Percentiles rank a stretch among this genome's conserved stretches.
phyloP scores from a whole-genome alignment of 2,113 vertebrate genomes.

The Meles meles region DNA sequence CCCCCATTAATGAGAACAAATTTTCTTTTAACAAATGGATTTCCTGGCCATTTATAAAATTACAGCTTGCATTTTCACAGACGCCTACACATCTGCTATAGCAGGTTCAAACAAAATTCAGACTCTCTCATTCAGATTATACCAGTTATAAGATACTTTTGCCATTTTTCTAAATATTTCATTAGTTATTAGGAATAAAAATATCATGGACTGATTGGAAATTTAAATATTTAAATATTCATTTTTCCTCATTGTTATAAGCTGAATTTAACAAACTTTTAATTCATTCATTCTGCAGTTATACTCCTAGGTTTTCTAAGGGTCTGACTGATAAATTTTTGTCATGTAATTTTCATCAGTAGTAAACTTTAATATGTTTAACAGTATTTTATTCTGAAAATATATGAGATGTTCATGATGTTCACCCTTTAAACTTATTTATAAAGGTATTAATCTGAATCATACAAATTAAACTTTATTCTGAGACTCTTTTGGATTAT shows the following conservation, averaged over 20 bases:
- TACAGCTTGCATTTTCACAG: slow-evolving; percentile 3
- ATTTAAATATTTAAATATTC: background rate
- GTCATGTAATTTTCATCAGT: background rate
- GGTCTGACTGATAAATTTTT: background rate
- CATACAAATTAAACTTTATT: slow-evolving; percentile 34
- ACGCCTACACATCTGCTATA: background rate
- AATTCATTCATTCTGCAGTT: background rate
- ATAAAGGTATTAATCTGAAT: background rate
- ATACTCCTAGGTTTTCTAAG: background rate
- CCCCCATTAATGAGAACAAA: background rate
- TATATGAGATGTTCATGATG: background rate
- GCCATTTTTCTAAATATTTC: background rate
- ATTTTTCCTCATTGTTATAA: background rate
- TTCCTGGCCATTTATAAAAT: background rate
- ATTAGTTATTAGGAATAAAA: slow-evolving; percentile 17
- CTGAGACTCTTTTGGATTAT: background rate
- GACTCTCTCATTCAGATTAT: background rate
- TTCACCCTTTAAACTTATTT: background rate
- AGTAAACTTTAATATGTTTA: slow-evolving; percentile 3
- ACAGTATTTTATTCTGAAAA: slow-evolving; percentile 22
- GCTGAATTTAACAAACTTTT: background rate
- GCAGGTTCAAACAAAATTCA: background rate
- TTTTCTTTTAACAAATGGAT: slow-evolving; percentile 33
- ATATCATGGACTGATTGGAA: background rate
- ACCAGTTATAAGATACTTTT: background rate